Evolutionary conservation across 2,888 invertebrate genomes (phyloP).

Genomic region (Caenorhabditis plicata): DNA sequence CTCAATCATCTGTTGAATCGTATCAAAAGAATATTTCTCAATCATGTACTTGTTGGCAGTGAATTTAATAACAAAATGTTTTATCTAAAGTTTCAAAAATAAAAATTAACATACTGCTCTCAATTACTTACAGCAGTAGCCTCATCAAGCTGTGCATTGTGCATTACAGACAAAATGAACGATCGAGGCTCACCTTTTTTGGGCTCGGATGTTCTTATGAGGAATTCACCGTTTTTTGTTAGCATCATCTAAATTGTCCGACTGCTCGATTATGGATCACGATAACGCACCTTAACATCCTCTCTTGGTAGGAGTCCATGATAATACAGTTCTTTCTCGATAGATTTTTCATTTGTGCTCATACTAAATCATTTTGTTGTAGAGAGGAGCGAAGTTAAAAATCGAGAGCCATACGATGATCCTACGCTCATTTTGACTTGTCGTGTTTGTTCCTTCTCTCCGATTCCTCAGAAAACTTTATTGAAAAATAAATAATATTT

Average conservation of each 20-base stretch:
- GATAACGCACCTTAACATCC: conserved; percentile 46
- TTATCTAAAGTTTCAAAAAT: conserved; percentile 8
- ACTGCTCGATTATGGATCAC: too few relatives aligned
- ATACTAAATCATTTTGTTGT: too few relatives aligned
- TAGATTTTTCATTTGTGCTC: background rate
- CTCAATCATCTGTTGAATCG: conserved; percentile 18
- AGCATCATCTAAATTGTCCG: too few relatives aligned
- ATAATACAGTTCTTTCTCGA: conserved; percentile 26
- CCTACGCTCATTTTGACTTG: too few relatives aligned
- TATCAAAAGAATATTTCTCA: conserved; percentile 18
- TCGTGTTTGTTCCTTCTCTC: too few relatives aligned
- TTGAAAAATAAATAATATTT: too few relatives aligned
- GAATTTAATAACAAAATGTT: conserved; percentile 34
- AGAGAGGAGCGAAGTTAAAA: too few relatives aligned
- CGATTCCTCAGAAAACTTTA: too few relatives aligned
- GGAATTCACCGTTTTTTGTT: conserved; percentile 37
- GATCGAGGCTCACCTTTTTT: conserved; percentile 14
- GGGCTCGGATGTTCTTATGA: conserved; percentile 43
- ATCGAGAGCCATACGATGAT: too few relatives aligned
- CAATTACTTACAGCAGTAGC: background rate
- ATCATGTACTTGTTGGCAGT: conserved; percentile 18
- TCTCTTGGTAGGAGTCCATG: conserved; percentile 52
- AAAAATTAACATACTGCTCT: background rate
- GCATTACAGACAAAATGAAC: conserved; percentile 40
- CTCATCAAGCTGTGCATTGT: conserved; percentile 16